Conservation (phyloP, 2,113 vertebrate species). For the Ochotona princeps region DNA sequence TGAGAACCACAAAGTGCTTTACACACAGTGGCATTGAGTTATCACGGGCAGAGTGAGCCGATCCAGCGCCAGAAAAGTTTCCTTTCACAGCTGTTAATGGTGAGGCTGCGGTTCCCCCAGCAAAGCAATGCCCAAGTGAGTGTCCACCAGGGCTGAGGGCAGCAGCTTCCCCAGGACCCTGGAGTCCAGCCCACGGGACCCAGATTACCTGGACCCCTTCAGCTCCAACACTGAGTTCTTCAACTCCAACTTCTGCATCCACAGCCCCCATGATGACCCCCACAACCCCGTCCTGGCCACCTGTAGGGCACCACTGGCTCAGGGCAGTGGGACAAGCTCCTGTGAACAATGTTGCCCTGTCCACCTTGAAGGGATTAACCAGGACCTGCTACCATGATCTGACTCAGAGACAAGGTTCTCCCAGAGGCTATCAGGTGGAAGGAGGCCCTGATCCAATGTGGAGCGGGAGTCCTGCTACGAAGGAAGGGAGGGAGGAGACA, state of each 20-base stretch:
- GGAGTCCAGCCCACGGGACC: background rate
- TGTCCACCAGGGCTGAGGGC: background rate
- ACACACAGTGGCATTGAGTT: background rate
- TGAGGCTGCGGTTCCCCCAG: background rate
- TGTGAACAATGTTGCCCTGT: too few species aligned
- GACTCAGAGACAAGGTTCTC: background rate
- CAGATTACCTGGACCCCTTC: background rate
- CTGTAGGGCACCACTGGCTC: too few species aligned
- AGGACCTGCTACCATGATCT: background rate
- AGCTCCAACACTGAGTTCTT: background rate
- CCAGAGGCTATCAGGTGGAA: background rate
- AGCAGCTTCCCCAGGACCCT: background rate
- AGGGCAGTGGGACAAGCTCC: too few species aligned
- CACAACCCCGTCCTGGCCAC: too few species aligned
- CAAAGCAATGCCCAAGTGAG: background rate
- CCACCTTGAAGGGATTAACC: too few species aligned
- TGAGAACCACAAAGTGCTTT: background rate
- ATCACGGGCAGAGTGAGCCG: too few species aligned
- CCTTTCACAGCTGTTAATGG: too few species aligned
- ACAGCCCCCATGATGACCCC: rapidly evolving
- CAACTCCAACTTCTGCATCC: background rate
- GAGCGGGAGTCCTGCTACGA: background rate
- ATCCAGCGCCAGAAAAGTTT: background rate
- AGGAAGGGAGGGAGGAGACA: background rate
- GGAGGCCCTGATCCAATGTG: background rate